Evolutionary conservation across 2,888 invertebrate genomes (phyloP), one percentile per base, ranked within the genome.

Genomic region (Apamea sordens): DNA sequence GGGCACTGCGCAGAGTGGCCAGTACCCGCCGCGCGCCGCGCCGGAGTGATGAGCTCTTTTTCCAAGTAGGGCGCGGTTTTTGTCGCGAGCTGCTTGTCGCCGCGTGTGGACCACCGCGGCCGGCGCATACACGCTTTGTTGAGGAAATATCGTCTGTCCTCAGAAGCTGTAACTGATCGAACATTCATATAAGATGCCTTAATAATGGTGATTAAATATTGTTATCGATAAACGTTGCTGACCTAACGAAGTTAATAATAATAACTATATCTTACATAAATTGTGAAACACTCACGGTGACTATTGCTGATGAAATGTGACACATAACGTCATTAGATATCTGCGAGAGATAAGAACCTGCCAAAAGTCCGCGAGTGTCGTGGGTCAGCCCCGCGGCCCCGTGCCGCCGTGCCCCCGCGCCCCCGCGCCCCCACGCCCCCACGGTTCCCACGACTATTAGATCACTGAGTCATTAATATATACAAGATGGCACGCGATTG

Each of bases 371-470:
- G 32, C 41, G 50, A 28, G 7, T 18, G 76, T 6, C 50, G 72
- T 50, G 11, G 32, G 8, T 0, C 7, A 28, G 50, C 10, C 53
- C 4, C 56, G 28, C 74, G 41, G 28, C 28, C 24, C 32, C n/a
- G 50, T 13, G 24, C 6, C 50, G 7, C 59, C 56, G 28, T n/a
- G 41, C 41, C 28, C 24, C 32, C n/a, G 50, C 13, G 24, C 6
- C 50, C 21, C 59, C 56, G 28, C 53, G 53, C 71, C 50, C 53
- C 44, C 28, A 32, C 28, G 24, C 50, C 50, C 50, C 44, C 53
- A 15, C 74, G 24, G 36, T 76, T 81, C 81, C 71, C 81, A 72
- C 82, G 67, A 24, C 53, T 61, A 53, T 76, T 73, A 44, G 53
- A 21, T 68, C 50, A 68, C 28, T 7, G 47, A 65, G 44, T 61